These are phyloP conservation scores for Mobula hypostoma DNA, from an alignment of 2,113 vertebrate genomes.

Conservation along the genomic window DNA sequence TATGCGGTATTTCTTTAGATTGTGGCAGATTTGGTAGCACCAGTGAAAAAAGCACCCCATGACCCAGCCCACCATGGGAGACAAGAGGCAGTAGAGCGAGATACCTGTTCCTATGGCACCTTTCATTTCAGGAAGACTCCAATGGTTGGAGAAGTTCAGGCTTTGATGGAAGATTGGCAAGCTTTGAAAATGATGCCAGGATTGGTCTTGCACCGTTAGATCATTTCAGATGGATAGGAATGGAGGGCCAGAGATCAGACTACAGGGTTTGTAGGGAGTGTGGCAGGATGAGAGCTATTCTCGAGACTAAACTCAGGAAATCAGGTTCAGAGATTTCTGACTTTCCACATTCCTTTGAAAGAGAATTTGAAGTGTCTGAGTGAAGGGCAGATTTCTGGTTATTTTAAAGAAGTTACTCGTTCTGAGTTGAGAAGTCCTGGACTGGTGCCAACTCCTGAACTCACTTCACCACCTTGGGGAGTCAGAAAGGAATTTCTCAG, in stretches of 20 bases:
- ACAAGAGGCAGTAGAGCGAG: background rate
- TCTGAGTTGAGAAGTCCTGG: background rate
- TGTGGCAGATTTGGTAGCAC: background rate
- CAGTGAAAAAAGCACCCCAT: background rate
- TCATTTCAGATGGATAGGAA: background rate
- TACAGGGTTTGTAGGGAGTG: background rate
- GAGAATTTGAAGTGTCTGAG: background rate
- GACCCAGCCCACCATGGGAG: background rate
- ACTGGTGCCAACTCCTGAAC: conserved; percentile 21
- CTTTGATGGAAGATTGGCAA: background rate
- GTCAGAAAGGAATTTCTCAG: background rate
- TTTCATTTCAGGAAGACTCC: background rate
- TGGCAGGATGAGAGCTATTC: background rate
- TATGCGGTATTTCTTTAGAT: background rate
- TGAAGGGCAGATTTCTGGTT: background rate
- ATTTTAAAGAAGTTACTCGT: background rate
- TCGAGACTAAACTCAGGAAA: background rate
- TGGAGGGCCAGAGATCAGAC: background rate
- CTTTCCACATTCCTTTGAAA: background rate
- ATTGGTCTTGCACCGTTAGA: background rate
- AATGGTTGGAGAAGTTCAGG: background rate
- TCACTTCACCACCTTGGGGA: background rate
- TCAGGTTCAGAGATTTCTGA: background rate
- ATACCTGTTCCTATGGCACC: background rate
- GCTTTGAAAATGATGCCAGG: background rate